Conservation (phyloP, 2,113 vertebrate species). For the Acrocephalus arundinaceus region DNA sequence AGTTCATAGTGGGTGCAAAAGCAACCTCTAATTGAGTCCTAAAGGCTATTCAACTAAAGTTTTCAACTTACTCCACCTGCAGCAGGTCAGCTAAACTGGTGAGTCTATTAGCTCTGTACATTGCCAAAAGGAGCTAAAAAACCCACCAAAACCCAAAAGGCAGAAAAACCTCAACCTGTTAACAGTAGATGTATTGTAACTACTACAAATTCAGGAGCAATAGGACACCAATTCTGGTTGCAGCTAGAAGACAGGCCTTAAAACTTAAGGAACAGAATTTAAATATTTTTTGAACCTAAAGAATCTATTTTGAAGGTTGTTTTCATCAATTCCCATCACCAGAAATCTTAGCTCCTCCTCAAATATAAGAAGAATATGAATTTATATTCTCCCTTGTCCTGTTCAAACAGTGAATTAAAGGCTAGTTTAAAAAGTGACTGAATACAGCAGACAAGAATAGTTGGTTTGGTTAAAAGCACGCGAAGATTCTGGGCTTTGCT, state of each 20-base stretch:
- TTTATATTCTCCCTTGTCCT: not conserved
- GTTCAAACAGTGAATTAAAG: not conserved
- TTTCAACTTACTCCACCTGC: not conserved
- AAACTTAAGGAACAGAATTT: not conserved
- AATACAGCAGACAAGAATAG: not conserved
- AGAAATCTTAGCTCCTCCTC: not conserved
- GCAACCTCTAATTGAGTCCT: not conserved
- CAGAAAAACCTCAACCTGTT: not conserved
- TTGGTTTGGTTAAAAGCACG: not conserved
- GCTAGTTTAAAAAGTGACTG: not conserved
- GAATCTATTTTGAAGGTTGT: not conserved
- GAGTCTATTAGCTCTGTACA: not conserved
- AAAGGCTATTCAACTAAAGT: not conserved
- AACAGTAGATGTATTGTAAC: not conserved
- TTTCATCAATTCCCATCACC: not conserved
- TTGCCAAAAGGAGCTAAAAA: not conserved
- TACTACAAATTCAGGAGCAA: not conserved
- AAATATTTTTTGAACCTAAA: not conserved
- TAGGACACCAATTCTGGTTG: not conserved
- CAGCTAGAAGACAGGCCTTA: not conserved
- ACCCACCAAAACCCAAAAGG: not conserved
- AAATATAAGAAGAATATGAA: not conserved
- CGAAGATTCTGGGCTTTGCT: not conserved
- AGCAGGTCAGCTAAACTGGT: not conserved
- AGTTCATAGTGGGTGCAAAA: not conserved